Evolutionary conservation across 2,113 vertebrate genomes (phyloP).

Genomic region (Prinia subflava): DNA sequence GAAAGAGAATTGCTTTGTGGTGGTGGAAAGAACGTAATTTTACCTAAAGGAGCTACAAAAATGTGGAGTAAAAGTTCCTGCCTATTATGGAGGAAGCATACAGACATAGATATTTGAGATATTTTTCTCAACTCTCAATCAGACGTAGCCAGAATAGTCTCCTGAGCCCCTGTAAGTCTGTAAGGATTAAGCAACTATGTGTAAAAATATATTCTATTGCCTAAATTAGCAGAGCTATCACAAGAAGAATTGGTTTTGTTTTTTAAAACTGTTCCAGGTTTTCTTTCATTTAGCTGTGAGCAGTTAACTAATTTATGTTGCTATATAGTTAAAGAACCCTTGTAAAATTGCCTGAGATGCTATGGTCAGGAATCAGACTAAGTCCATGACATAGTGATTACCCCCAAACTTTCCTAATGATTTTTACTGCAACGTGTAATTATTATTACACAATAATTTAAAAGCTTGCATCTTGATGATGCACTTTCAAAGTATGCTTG

Average conservation of each 20-base stretch:
- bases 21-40: background rate
- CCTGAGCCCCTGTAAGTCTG: background rate
- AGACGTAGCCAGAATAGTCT: background rate
- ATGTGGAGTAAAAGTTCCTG: background rate
- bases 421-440: constrained; percentile 47
- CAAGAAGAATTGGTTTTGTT: background rate
- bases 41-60: background rate
- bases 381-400: background rate
- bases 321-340: background rate
- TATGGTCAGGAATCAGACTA: background rate
- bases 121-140: background rate
- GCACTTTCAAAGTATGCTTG: background rate
- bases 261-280: background rate
- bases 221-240: background rate
- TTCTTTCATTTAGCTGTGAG: background rate
- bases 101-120: background rate
- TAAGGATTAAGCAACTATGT: background rate
- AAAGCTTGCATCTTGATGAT: constrained; percentile 30
- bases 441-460: constrained; percentile 42
- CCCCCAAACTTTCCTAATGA: constrained; percentile 28
- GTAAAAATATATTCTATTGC: background rate
- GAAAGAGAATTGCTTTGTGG: background rate
- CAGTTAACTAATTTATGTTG: background rate
- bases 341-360: background rate
- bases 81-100: background rate